Conservation (phyloP, 2,888 invertebrate species). For the Serrognathus titanus region DNA sequence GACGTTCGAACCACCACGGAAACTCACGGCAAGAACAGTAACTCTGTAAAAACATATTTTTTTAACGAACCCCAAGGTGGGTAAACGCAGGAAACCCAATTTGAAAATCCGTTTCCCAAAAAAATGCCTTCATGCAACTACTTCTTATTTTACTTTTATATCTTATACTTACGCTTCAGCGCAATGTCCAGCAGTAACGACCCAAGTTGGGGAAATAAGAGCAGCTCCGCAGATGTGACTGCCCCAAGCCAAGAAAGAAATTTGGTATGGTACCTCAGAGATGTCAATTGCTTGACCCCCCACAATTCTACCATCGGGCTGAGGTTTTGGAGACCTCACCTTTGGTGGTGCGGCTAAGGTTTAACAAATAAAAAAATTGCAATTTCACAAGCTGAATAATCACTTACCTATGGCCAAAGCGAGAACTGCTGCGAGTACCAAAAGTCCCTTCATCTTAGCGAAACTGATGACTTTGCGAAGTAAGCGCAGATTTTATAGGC, state of each 20-base stretch:
- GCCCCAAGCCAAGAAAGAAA: constrained; percentile 50
- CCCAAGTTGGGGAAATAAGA: constrained; percentile 50
- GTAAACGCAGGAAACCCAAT: too few species aligned
- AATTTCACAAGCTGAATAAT: not conserved
- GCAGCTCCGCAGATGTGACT: constrained; percentile 55
- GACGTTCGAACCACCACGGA: constrained; percentile 9
- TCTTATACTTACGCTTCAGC: constrained; percentile 31
- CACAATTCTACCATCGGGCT: constrained; percentile 44
- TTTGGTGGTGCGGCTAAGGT: too few species aligned
- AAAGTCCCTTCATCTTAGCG: constrained; percentile 5
- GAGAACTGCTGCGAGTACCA: constrained; percentile 1
- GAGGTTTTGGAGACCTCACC: not conserved
- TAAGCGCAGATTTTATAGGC: too few species aligned
- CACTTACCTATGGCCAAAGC: constrained; percentile 11
- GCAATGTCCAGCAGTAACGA: constrained; percentile 56
- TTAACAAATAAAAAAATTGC: too few species aligned
- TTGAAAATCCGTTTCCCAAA: too few species aligned
- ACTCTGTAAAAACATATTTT: too few species aligned
- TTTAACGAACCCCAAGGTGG: too few species aligned
- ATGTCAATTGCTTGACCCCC: constrained; percentile 53
- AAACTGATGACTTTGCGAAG: too few species aligned
- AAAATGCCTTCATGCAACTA: too few species aligned
- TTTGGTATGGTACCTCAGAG: constrained; percentile 55
- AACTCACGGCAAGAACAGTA: too few species aligned
- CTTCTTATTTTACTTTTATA: too few species aligned